Evolutionary conservation across 1,140 invertebrate genomes (phyloP).

Genomic region (Leptonema lineaticorne): DNA sequence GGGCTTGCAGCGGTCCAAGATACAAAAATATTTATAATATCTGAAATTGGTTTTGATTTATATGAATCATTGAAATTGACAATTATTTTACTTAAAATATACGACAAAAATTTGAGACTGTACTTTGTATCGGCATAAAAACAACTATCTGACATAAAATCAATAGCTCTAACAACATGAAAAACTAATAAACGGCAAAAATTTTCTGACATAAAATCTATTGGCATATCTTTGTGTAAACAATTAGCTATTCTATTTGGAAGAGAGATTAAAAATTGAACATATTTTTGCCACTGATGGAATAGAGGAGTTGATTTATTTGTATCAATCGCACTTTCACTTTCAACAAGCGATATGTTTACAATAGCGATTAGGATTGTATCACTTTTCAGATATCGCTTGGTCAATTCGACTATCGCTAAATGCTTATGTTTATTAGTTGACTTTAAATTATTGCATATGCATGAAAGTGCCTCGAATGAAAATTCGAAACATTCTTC

Average conservation of each 20-base stretch:
- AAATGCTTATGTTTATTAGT: slow-evolving; percentile 45
- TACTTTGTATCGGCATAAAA: slow-evolving; percentile 47
- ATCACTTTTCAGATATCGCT: slow-evolving; percentile 60
- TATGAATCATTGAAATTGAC: slow-evolving; percentile 55
- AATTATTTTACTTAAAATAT: slow-evolving; percentile 63
- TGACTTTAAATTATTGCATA: slow-evolving; percentile 55
- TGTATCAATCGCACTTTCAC: slow-evolving; percentile 43
- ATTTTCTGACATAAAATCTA: slow-evolving; percentile 59
- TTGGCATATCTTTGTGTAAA: slow-evolving; percentile 56
- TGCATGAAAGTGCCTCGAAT: slow-evolving; percentile 52
- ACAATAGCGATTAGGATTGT: slow-evolving; percentile 56
- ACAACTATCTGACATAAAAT: slow-evolving; percentile 57
- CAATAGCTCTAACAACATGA: slow-evolving; percentile 61
- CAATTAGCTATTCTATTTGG: slow-evolving; percentile 69
- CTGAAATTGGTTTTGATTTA: slow-evolving; percentile 48
- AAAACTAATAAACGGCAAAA: slow-evolving; percentile 62
- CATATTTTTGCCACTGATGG: slow-evolving; percentile 55
- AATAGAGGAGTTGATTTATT: slow-evolving; percentile 33
- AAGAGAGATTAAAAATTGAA: slow-evolving; percentile 65
- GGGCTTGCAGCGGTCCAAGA: slow-evolving; percentile 40
- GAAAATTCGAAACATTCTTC: slow-evolving; percentile 57
- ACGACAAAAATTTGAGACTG: slow-evolving; percentile 54
- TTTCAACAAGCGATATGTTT: slow-evolving; percentile 41
- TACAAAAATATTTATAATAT: slow-evolving; percentile 53
- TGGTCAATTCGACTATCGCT: slow-evolving; percentile 50